Percentiles rank a stretch among this genome's conserved stretches.
Conservation (phyloP, 1,140 invertebrate genomes). For the Atta cephalotes region DNA sequence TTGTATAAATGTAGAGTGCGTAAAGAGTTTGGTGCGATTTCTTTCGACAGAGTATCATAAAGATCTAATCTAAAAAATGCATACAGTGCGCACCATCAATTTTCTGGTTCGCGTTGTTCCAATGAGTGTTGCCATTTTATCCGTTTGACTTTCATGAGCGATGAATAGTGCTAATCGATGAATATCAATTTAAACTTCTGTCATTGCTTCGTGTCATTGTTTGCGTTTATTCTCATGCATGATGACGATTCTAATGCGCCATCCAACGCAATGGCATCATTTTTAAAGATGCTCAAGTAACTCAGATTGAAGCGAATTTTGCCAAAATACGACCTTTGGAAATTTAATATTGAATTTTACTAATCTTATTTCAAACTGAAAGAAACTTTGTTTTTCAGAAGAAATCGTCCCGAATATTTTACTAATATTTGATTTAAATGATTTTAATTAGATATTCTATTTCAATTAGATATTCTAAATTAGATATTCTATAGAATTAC, state of each 20-base stretch:
- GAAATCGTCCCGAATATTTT: too few relatives aligned
- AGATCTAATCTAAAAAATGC: slow-evolving; percentile 33
- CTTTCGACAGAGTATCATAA: not conserved
- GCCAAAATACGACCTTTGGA: not conserved
- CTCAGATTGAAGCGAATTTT: slow-evolving; percentile 1
- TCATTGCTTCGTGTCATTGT: not conserved
- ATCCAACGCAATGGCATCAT: not conserved
- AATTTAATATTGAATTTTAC: not conserved
- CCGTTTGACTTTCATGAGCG: not conserved
- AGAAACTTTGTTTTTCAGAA: too few relatives aligned
- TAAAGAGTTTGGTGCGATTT: not conserved
- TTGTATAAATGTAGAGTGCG: not conserved
- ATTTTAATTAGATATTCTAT: too few relatives aligned
- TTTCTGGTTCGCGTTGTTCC: not conserved
- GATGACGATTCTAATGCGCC: slow-evolving; percentile 5
- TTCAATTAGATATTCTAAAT: too few relatives aligned
- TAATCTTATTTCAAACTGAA: too few relatives aligned
- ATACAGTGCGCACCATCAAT: not conserved
- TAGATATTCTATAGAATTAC: too few relatives aligned
- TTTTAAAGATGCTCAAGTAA: slow-evolving; percentile 16
- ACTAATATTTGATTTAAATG: too few relatives aligned
- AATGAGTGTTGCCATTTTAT: not conserved
- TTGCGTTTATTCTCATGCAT: slow-evolving; percentile 1
- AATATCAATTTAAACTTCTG: slow-evolving; percentile 41
- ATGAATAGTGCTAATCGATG: not conserved